Base-by-base conservation (phyloP, 2,797 vertebrate species). In the Odontamblyopus lacepedii region DNA sequence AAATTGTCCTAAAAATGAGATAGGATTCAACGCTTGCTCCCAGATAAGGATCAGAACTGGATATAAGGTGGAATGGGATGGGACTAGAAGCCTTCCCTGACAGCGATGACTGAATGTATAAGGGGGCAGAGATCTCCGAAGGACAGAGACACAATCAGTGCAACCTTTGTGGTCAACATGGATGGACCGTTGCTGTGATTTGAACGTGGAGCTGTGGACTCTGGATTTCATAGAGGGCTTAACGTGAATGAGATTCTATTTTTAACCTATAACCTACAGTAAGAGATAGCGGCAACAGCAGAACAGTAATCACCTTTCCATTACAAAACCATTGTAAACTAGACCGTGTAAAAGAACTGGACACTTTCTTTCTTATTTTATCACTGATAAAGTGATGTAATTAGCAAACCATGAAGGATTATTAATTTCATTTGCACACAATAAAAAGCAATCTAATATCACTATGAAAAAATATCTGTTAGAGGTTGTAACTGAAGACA, bases 1-100 rank as follows among this genome's bases (percentile, higher is more conserved):
- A 78, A 80, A 86, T 88, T 85, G 77, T 80, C 78, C 69, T 75
- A 73, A 91, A 92, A 92, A 78, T 67, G n/a, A 79, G 69, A 78
- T 79, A 80, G 77, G 80, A 83, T 88, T 88, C 85, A 85, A 85
- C 72, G 78, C 81, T 79, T 72, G 82, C 87, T 81, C 88, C 75
- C 78, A 56, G 89, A 92, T 91, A 92, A 89, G 89, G 82, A 92
- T 92, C 89, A 81, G 79, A 86, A 90, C 81, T 84, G 75, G 66
- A 78, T 83, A 81, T 83, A 84, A 90, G 87, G 84, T 80, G 80
- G 81, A 76, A 91, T 76, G 71, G 81, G 84, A 82, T 76, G 67
- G 70, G 80, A 86, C 83, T 85, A 76, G 74, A 78, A 61, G 73
- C 73, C 63, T 80, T 80, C 75, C 74, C 72, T 68, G 62, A 75